These are phyloP conservation scores for Eupithecia subumbrata DNA, from an alignment of 2,888 invertebrate genomes.

Conservation along the genomic window DNA sequence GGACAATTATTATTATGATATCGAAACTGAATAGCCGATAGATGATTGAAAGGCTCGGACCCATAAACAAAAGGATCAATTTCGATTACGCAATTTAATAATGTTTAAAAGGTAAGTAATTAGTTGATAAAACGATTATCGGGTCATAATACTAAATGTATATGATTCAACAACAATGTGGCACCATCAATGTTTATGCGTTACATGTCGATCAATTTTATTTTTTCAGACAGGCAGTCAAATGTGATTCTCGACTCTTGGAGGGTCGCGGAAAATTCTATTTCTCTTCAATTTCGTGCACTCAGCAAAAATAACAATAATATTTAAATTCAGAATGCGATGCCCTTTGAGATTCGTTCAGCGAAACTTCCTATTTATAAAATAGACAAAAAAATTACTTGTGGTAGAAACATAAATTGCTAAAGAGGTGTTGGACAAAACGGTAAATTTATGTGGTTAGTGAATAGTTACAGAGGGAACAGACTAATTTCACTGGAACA, in stretches of 20 bases:
- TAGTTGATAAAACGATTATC: slow-evolving; percentile 70
- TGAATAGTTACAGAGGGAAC: slow-evolving; percentile 54
- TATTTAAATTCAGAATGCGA: slow-evolving; percentile 78
- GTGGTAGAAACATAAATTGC: slow-evolving; percentile 28
- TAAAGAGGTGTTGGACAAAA: slow-evolving; percentile 56
- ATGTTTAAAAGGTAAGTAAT: slow-evolving; percentile 69
- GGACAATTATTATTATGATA: slow-evolving; percentile 84
- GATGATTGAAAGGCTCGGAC: slow-evolving; percentile 83
- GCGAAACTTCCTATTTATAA: not conserved
- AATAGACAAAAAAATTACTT: not conserved
- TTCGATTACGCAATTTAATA: slow-evolving; percentile 81
- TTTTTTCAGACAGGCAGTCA: slow-evolving; percentile 60
- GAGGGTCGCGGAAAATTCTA: slow-evolving; percentile 77
- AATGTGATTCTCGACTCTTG: slow-evolving; percentile 64
- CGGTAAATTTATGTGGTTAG: slow-evolving; percentile 56
- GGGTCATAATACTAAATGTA: slow-evolving; percentile 52
- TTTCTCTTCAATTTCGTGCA: slow-evolving; percentile 82
- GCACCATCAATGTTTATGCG: slow-evolving; percentile 24
- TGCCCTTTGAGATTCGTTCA: slow-evolving; percentile 60
- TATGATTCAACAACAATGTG: slow-evolving; percentile 40
- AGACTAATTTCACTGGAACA: slow-evolving; percentile 72
- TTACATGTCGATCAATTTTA: slow-evolving; percentile 52
- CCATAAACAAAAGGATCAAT: slow-evolving; percentile 83
- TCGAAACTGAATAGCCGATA: slow-evolving; percentile 81
- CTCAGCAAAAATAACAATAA: slow-evolving; percentile 81